Evolutionary conservation across 2,797 vertebrate genomes (phyloP), one percentile per base, ranked within the genome.

Genomic region (Cynodonichthys magdalenae): DNA sequence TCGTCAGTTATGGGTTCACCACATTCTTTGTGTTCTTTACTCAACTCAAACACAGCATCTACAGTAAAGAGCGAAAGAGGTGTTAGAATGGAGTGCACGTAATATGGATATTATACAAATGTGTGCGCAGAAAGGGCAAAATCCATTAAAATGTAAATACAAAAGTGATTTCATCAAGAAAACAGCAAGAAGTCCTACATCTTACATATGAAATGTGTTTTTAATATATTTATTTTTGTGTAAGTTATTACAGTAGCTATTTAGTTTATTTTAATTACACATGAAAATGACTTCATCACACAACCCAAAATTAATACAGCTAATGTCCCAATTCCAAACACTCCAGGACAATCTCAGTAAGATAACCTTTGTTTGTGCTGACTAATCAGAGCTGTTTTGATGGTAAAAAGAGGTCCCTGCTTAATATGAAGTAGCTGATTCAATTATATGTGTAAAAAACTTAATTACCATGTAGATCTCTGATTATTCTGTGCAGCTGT

Each of bases 401-500:
- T 41, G 28, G 41, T 36, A 36, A 41, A 15, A 46, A 15, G 15
- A 28, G 42, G 28, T 20, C 12, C 41, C 39, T 15, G 0, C n/a
- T 52, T n/a, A 27, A 15, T 15, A 27, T 51, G 27, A 9, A 45
- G 19, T 62, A 8, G 27, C 18, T 15, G 18, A 31, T 36, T 63
- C 27, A 54, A 6, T 18, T 51, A 1, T 53, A 29, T 39, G 45
- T 57, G 63, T 59, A 24, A 53, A 64, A 10, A 57, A 5, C 4
- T 61, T 64, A 15, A 46, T 88, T 94, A 99, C 97, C 96, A 84
- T 95, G 95, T 65, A 99, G 89, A 84, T 99, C 96, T 71, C 92
- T 93, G 87, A 99, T 95, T 87, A 98, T 96, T 80, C 96, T 95
- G 85, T 98, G 96, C 66, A 99, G 93, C 72, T 98, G 97, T 91